Evolutionary conservation across 2,888 invertebrate species (phyloP).

Genomic region (Theretra japonica): DNA sequence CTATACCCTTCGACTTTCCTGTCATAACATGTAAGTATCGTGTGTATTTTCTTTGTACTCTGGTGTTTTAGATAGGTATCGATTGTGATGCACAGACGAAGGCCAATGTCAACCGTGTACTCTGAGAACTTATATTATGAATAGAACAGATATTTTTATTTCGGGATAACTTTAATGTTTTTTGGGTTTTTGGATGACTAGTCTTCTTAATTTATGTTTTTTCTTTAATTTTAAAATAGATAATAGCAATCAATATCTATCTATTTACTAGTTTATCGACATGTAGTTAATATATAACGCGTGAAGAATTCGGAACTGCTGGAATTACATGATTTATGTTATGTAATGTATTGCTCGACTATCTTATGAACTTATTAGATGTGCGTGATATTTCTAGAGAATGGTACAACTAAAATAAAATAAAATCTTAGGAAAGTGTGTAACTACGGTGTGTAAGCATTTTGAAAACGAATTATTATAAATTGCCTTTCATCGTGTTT

Average conservation of each 20-base stretch:
- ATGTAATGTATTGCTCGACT: background rate
- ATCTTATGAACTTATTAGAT: background rate
- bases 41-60: constrained; percentile 49
- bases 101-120: constrained; percentile 76
- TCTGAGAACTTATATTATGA: constrained; percentile 34
- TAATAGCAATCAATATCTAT: background rate
- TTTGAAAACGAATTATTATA: no score
- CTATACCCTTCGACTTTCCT: constrained; percentile 54
- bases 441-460: no score
- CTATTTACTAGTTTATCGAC: background rate
- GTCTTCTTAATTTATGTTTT: background rate
- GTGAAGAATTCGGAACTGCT: background rate
- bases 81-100: constrained; percentile 68
- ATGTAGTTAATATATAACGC: background rate
- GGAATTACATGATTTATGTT: background rate
- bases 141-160: background rate
- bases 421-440: no score
- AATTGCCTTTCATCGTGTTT: no score
- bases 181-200: background rate
- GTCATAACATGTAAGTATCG: constrained; percentile 63
- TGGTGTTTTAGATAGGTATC: constrained; percentile 59
- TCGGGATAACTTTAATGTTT: background rate
- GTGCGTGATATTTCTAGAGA: background rate
- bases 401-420: background rate
- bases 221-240: background rate